Evolutionary conservation across 2,888 invertebrate species (phyloP), one percentile per base, ranked within the genome.

Genomic region (Cataglyphis cursor): DNA sequence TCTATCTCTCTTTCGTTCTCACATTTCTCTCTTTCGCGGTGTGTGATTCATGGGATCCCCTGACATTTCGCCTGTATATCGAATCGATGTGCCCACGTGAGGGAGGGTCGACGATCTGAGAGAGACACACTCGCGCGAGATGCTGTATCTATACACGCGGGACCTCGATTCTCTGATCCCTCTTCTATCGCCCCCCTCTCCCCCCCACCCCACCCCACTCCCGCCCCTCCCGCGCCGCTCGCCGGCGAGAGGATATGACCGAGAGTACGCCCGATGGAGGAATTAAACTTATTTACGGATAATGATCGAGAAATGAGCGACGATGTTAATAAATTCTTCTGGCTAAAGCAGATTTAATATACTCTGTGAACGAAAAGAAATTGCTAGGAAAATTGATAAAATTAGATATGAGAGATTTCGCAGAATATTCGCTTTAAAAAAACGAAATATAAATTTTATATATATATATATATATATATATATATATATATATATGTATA

Each of bases 31-130:
- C 54, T 78, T 57, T 51, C 54, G 57, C 70, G 38, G 54, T 62
- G 66, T 81, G 85, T 84, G 90, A 90, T 90, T 89, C 89, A 87
- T 85, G 87, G 90, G 82, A 86, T 88, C 90, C 82, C 80, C 83
- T 89, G 89, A 90, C 89, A 89, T 89, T 89, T 89, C 31, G 84
- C 88, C 48, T 31, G 31, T 86, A 83, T 24, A 24, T 24, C 24
- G 24, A 24, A 24, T 83, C 86, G 89, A 89, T 89, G 75, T 89
- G 75, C 78, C 78, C 82, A 88, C 87, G 89, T 85, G 89, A 83
- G 83, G 80, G 89, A 89, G 85, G 73, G 68, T 62, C 73, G 86
- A 83, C 62, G 88, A 86, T 85, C 88, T 72, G 59, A 78, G 70
- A 78, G 70, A 70, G 70, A 70, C 78, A 38, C 48, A 51, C n/a